Evolutionary conservation across 2,888 invertebrate species (phyloP).

Genomic region (Meiosimyza decipiens): DNA sequence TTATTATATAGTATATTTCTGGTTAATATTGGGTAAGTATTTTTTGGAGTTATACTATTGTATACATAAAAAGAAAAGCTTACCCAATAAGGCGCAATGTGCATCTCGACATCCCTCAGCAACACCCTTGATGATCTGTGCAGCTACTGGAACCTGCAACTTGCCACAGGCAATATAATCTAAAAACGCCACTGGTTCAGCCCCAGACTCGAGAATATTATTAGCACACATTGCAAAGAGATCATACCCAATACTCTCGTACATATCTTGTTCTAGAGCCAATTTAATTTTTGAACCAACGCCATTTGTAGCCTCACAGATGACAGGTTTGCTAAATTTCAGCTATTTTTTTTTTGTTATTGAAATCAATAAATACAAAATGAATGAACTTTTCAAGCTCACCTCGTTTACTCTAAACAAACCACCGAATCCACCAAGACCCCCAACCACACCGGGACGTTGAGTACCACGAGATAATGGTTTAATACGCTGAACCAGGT

Average conservation of each 20-base stretch:
- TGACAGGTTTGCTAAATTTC: slow-evolving; percentile 79
- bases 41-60: too few species aligned
- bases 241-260: slow-evolving; percentile 91
- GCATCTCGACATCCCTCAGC: slow-evolving; percentile 88
- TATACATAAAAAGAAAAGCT: slow-evolving; percentile 42
- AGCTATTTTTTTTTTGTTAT: slow-evolving; percentile 43
- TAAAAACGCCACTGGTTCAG: slow-evolving; percentile 94
- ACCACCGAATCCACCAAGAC: slow-evolving; percentile 93
- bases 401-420: slow-evolving; percentile 85
- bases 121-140: slow-evolving; percentile 85
- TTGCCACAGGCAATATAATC: slow-evolving; percentile 96
- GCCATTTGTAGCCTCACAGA: slow-evolving; percentile 95
- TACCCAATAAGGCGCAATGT: slow-evolving; percentile 90
- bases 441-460: slow-evolving; percentile 81
- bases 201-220: slow-evolving; percentile 94
- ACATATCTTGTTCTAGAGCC: slow-evolving; percentile 81
- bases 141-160: slow-evolving; percentile 80
- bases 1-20: too few species aligned
- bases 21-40: too few species aligned
- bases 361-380: background rate
- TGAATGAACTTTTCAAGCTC: slow-evolving; percentile 33
- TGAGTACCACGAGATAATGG: slow-evolving; percentile 83
- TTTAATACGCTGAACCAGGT: slow-evolving; percentile 84
- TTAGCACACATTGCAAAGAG: slow-evolving; percentile 99
- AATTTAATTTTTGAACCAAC: slow-evolving; percentile 97